These are phyloP conservation scores for Paramuricea clavata DNA, from an alignment of 92 coral and sea anemone genomes.

Conservation along the genomic window DNA sequence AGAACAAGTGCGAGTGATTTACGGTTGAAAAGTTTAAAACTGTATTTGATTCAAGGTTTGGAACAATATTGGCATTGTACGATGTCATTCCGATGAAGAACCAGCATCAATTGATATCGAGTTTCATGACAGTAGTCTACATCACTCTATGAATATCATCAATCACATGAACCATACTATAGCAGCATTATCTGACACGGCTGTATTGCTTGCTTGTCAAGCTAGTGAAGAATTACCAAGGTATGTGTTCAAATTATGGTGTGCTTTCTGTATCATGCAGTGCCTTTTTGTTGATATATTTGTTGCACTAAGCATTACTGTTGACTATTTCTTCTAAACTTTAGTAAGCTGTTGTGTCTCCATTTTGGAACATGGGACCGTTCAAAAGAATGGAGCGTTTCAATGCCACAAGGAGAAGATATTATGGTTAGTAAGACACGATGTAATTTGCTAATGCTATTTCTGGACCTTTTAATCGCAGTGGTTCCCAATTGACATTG, in stretches of 20 bases:
- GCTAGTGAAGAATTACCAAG: slow-evolving; percentile 88
- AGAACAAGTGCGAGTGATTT: too few species aligned
- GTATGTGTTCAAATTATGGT: slow-evolving; percentile 54
- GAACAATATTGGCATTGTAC: slow-evolving; percentile 94
- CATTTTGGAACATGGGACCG: slow-evolving; percentile 99
- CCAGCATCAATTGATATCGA: slow-evolving; percentile 94
- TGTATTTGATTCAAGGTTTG: slow-evolving; percentile 74
- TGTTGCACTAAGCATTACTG: too few species aligned
- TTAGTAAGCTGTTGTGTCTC: slow-evolving; percentile 87
- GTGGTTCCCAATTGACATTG: too few species aligned
- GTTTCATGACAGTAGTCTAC: slow-evolving; percentile 93
- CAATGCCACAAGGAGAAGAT: slow-evolving; percentile 83
- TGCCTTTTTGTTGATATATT: background rate
- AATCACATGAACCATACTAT: slow-evolving; percentile 94
- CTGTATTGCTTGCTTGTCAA: slow-evolving; percentile 87
- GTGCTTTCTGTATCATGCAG: too few species aligned
- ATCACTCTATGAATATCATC: slow-evolving; percentile 88
- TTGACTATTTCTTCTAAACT: too few species aligned
- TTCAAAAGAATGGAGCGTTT: slow-evolving; percentile 90
- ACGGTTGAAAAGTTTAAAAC: too few species aligned
- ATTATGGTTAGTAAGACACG: slow-evolving; percentile 67
- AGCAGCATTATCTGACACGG: slow-evolving; percentile 92
- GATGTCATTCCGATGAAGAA: slow-evolving; percentile 95
- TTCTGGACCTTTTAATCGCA: background rate
- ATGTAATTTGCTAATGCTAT: background rate